phyloP scores from a whole-genome alignment of 2,888 invertebrate genomes.

The Melinaea menophilus region DNA sequence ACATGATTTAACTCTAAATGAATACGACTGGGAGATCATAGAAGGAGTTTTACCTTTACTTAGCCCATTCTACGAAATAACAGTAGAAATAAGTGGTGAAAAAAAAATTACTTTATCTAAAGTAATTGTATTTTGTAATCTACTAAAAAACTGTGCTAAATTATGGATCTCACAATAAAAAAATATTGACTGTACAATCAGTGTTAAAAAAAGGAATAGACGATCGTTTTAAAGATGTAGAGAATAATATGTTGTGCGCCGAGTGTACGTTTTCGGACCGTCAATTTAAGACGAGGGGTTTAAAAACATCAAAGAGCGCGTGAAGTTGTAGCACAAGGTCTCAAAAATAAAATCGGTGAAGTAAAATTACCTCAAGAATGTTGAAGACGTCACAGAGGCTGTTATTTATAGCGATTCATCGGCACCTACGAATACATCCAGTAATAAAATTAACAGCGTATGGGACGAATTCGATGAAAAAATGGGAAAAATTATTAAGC shows the following conservation, averaged over 20 bases:
- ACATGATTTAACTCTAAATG: background rate
- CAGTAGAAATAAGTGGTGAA: background rate
- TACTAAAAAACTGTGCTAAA: background rate
- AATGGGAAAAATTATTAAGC: too few species aligned
- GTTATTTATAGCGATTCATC: too few species aligned
- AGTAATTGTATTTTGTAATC: background rate
- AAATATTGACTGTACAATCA: background rate
- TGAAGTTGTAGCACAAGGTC: too few species aligned
- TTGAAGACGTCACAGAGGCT: too few species aligned
- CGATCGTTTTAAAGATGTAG: slow-evolving; percentile 11
- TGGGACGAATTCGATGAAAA: too few species aligned
- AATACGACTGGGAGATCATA: slow-evolving; percentile 7
- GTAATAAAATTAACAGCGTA: too few species aligned
- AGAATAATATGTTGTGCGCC: slow-evolving; percentile 14
- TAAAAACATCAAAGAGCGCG: too few species aligned
- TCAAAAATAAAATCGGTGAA: too few species aligned
- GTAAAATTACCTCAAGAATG: too few species aligned
- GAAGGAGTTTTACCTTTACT: slow-evolving; percentile 6
- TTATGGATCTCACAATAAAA: too few species aligned
- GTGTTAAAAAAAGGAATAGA: background rate
- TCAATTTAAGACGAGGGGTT: slow-evolving; percentile 1
- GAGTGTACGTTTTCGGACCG: slow-evolving; percentile 21
- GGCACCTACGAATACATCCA: too few species aligned
- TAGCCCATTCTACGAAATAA: slow-evolving; percentile 11
- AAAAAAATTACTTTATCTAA: too few species aligned